Percentiles rank a stretch among this genome's conserved stretches.
Conservation (phyloP, 2,797 vertebrate species). For the Helostoma temminkii region DNA sequence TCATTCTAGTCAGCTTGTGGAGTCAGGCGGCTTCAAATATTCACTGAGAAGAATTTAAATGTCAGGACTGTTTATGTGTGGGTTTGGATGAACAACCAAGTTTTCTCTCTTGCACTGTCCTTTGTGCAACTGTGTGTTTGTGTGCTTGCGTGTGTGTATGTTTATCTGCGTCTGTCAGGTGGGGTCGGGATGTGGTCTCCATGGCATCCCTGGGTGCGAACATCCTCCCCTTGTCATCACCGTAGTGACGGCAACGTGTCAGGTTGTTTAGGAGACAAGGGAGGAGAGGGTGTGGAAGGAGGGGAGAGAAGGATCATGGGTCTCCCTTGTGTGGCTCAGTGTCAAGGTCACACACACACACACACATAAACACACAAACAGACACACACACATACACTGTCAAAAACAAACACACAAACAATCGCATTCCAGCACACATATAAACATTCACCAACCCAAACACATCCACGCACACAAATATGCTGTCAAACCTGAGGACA, state of each 20-base stretch:
- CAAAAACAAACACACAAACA: constrained; percentile 72
- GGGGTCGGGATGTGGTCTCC: constrained; percentile 80
- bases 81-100: constrained; percentile 30
- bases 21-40: constrained; percentile 41
- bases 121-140: constrained; percentile 18
- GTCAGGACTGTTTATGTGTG: constrained; percentile 11
- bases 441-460: constrained; percentile 36
- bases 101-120: constrained; percentile 25
- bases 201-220: constrained; percentile 76
- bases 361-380: constrained; percentile 26
- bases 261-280: constrained; percentile 80
- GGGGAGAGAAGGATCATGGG: constrained; percentile 66
- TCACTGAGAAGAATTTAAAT: constrained; percentile 53
- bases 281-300: constrained; percentile 37
- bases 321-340: constrained; percentile 78
- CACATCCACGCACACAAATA: constrained; percentile 64
- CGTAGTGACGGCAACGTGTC: constrained; percentile 80
- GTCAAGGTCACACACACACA: constrained; percentile 80
- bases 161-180: constrained; percentile 79
- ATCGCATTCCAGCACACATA: constrained; percentile 34
- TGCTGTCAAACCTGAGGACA: constrained; percentile 83
- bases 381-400: constrained; percentile 42
- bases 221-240: constrained; percentile 73
- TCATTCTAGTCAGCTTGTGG: constrained; percentile 41
- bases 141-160: constrained; percentile 39